Base-by-base conservation (phyloP, 2,888 invertebrate species). In the Micoletzkya japonica region DNA sequence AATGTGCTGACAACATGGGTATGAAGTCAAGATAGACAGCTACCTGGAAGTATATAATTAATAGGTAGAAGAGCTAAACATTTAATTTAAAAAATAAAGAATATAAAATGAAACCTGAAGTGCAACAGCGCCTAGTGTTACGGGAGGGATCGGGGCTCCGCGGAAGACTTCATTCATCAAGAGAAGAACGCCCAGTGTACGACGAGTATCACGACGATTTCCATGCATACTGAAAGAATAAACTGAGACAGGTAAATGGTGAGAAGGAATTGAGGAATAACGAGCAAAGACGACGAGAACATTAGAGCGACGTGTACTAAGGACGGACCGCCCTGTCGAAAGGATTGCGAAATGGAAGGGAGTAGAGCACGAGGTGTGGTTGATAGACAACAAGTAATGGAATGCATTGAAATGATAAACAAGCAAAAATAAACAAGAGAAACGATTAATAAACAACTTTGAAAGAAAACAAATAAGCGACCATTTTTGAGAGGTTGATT, bases 151-250 rank as follows among this genome's bases (percentile, higher is more conserved):
- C 26, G 68, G 68, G 10, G 57, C 57, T 1, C 68, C 68, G 44
- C 57, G 28, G 10, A 68, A 24, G 24, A 68, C 26, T 30, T 68
- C 68, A 68, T 58, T 58, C 39, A 68, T 57, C 24, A 68, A 58
- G 32, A 68, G 68, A 44, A 68, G 44, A 24, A 68, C 68, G 20
- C 68, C 68, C n/a, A 68, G 68, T 20, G 64, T 66, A 26, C 54
- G 64, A 30, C 64, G 64, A 32, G 32, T 37, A 54, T 54, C 64
- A 26, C 50, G 54, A 54, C 64, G 64, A n/a, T 63, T 49, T 63
- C 64, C 54, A 54, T 66, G 14, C 64, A 66, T 66, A 32, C 6
- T 14, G 14, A 14, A n/a, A 14, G 24, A 52, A 14, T 52, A 52
- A 52, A 52, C 14, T n/a, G n/a, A n/a, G n/a, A n/a, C n/a, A n/a